Percentiles rank a stretch among this genome's conserved stretches.
Evolutionary conservation across 2,113 vertebrate genomes (phyloP).

Genomic region (Astatotilapia flaviijosephi): DNA sequence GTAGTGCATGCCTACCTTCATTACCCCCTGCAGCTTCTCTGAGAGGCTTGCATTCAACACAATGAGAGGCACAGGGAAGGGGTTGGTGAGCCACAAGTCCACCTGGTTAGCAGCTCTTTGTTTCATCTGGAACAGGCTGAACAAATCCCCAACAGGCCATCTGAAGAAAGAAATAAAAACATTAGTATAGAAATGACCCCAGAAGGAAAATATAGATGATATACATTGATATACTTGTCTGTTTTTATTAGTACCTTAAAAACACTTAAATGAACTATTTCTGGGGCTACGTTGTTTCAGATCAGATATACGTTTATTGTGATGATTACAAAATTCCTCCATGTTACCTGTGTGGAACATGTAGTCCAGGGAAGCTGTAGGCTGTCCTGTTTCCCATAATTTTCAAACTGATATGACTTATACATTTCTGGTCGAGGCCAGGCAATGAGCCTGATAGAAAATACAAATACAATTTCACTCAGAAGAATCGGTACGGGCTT

Average conservation of each 20-base stretch:
- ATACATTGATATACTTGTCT: background rate
- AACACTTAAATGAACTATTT: background rate
- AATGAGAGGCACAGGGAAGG: constrained; percentile 71
- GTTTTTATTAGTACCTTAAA: background rate
- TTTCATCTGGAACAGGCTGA: constrained; percentile 77
- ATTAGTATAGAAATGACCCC: background rate
- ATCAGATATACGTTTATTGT: background rate
- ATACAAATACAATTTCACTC: background rate
- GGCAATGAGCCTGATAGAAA: constrained; percentile 65
- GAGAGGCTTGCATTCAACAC: constrained; percentile 77
- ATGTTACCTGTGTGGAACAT: constrained; percentile 74
- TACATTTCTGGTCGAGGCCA: constrained; percentile 57
- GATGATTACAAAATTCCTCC: background rate
- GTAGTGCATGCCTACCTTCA: constrained; percentile 79
- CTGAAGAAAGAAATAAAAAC: constrained; percentile 46
- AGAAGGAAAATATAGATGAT: background rate
- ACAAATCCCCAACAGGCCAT: constrained; percentile 69
- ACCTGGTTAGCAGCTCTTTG: constrained; percentile 74
- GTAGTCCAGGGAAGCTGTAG: constrained; percentile 75
- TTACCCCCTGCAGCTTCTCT: constrained; percentile 69
- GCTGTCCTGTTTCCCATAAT: constrained; percentile 64
- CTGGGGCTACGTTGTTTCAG: background rate
- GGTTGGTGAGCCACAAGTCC: constrained; percentile 86
- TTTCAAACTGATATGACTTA: constrained; percentile 56
- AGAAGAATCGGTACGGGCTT: background rate